phyloP scores from a whole-genome alignment of 2,797 vertebrate species.

The Acanthis flammea region DNA sequence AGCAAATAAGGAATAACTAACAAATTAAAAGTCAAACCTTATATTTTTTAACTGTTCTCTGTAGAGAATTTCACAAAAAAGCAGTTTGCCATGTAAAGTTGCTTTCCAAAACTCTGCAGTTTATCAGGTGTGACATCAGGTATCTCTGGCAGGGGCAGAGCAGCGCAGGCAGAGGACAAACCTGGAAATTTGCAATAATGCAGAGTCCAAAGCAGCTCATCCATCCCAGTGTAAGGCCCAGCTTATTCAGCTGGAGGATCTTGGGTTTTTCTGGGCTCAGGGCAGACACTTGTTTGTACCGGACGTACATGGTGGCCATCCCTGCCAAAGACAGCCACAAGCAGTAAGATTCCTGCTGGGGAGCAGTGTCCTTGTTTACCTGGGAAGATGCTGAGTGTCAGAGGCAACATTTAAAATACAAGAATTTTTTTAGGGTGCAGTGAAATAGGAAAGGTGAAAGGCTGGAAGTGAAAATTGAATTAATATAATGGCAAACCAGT shows the following conservation, averaged over 20 bases:
- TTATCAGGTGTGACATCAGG: not conserved
- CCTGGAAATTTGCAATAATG: constrained; percentile 93
- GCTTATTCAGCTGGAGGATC: constrained; percentile 76
- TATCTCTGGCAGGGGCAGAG: not conserved
- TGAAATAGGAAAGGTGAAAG: not conserved
- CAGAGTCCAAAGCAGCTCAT: constrained; percentile 89
- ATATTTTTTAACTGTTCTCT: rapidly evolving
- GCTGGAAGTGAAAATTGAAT: not conserved
- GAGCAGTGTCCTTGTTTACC: not conserved
- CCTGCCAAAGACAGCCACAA: constrained; percentile 73
- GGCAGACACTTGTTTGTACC: constrained; percentile 89
- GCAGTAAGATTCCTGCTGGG: not conserved
- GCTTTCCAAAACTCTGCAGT: not conserved
- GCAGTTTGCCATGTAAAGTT: not conserved
- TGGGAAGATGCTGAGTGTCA: not conserved
- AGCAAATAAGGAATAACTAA: not conserved
- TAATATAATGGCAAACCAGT: not conserved
- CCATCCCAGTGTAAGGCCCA: constrained; percentile 80
- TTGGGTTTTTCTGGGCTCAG: constrained; percentile 66
- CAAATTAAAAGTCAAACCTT: not conserved
- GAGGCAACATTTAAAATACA: not conserved
- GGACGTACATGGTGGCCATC: constrained; percentile 86
- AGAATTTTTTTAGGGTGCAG: not conserved
- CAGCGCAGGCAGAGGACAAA: constrained; percentile 60
- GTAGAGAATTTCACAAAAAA: not conserved